Evolutionary conservation across 2,113 vertebrate genomes (phyloP), one percentile per base, ranked within the genome.

Genomic region (Paedocypris sp.): DNA sequence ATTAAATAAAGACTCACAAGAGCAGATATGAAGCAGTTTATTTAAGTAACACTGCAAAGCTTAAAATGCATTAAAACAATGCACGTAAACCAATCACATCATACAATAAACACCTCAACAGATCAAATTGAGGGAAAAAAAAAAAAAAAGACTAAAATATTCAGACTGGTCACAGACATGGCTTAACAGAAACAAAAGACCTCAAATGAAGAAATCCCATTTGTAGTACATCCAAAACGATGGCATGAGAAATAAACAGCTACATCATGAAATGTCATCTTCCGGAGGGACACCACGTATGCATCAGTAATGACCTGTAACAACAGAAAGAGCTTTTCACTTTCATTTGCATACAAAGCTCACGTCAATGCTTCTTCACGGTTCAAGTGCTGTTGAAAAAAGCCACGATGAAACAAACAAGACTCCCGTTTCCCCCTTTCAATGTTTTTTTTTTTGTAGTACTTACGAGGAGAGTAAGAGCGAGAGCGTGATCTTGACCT

Each of bases 391-490:
- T n/a, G 11, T 15, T 4, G 19, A 52, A 36, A 1, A 18, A 18
- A 28, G n/a, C 23, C 12, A n/a, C 31, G 2, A 1, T 6, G 26
- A 31, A 31, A 12, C 2, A 18, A 9, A 26, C 16, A 5, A 3
- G 15, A 49, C 26, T 18, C 2, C 18, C 6, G 11, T 19, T 39
- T 50, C 4, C 25, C 4, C 7, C 25, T 25, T 35, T 10, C 2
- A 5, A 9, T 4, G 8, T 3, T n/a, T 5, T 2, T 2, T 12
- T 31, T 12, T 15, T 18, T 19, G 19, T 7, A 12, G 13, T 43
- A 90, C 93, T 93, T 87, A 97, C 92, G 88, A 72, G 94, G 94
- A 20, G 94, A 95, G 64, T 95, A 97, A 15, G 94, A 98, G 2
- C 90, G 88, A 33, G 94, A 97, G 51, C 94, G 85, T 56, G 92